Evolutionary conservation across 1,140 invertebrate species (phyloP).

Genomic region (Potamilus streckersoni): DNA sequence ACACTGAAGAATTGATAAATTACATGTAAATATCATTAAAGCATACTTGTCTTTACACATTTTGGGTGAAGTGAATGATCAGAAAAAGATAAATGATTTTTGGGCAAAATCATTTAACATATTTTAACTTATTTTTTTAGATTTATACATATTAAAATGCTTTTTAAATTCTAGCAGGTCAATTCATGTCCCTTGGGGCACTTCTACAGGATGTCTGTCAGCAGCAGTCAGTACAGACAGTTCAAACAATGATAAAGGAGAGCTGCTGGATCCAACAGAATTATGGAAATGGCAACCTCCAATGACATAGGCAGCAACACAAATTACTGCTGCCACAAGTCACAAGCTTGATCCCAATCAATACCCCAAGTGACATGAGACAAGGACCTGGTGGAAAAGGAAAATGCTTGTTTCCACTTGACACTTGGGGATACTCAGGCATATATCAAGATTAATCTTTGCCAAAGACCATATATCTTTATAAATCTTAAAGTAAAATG

Average conservation of each 20-base stretch:
- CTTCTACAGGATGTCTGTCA: conserved; percentile 67
- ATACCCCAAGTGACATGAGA: conserved; percentile 47
- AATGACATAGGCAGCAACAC: conserved; percentile 67
- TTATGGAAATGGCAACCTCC: conserved; percentile 38
- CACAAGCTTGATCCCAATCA: conserved; percentile 45
- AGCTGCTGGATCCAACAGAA: conserved; percentile 47
- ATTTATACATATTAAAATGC: too few species aligned
- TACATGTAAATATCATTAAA: too few species aligned
- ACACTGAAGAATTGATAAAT: too few species aligned
- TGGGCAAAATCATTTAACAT: too few species aligned
- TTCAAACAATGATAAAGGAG: conserved; percentile 75
- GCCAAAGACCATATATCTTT: too few species aligned
- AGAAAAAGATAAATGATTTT: too few species aligned
- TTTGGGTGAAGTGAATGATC: too few species aligned
- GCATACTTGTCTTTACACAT: too few species aligned
- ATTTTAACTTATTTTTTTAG: too few species aligned
- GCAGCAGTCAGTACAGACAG: conserved; percentile 79
- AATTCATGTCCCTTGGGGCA: conserved; percentile 45
- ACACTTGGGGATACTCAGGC: conserved; percentile 81
- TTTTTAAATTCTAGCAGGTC: conserved; percentile 34
- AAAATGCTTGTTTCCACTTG: conserved; percentile 78
- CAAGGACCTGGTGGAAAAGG: conserved; percentile 76
- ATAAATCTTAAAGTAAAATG: too few species aligned
- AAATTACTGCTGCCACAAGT: conserved; percentile 70
- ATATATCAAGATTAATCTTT: conserved; percentile 33